Base-by-base conservation (phyloP, 2,113 vertebrate genomes). In the Diglossa brunneiventris region DNA sequence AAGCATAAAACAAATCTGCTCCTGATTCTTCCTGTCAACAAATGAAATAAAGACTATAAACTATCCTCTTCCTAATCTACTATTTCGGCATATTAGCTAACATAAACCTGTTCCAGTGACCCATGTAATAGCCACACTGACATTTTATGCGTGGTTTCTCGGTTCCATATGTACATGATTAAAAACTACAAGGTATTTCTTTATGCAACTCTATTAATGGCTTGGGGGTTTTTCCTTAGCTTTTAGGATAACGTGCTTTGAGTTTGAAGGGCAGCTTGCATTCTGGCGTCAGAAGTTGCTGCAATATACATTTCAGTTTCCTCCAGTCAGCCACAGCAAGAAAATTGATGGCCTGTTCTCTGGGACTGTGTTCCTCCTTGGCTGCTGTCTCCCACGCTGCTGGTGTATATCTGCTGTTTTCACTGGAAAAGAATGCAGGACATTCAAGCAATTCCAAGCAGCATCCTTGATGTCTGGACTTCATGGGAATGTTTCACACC, bases 381-480 rank as follows among this genome's bases (percentile, higher is more conserved):
- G 79, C 87, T 87, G 49, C 82, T 79, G 91, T 96, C 98, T 98
- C 97, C 97, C 97, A 97, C 96, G 53, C 89, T 91, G 94, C 95
- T 90, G 69, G 81, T 81, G 74, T 78, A 39, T 87, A 64, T 70
- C 87, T 90, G 64, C 81, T 97, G 95, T 83, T 96, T 97, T 97
- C 95, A 95, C 95, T 97, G 95, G 63, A 97, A 97, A 98, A 98
- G 97, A 98, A 98, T 98, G 97, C 91, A 91, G 90, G 91, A 97
- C 95, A 98, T 98, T 89, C 92, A 79, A 97, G 97, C 95, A 97
- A 98, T 98, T 98, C 96, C 89, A 96, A 95, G 97, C 95, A 96
- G 97, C 97, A 97, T 97, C 97, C 97, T 97, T 96, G 96, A 97
- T 97, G 98, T 97, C 98, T 98, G 95, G 95, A 42, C 97, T 98